A percentile compares a stretch with the other conserved stretches of the same genome.
These are phyloP conservation scores for Pipistrellus pipistrellus DNA, from an alignment of 2,797 vertebrate species.

Conservation along the genomic window DNA sequence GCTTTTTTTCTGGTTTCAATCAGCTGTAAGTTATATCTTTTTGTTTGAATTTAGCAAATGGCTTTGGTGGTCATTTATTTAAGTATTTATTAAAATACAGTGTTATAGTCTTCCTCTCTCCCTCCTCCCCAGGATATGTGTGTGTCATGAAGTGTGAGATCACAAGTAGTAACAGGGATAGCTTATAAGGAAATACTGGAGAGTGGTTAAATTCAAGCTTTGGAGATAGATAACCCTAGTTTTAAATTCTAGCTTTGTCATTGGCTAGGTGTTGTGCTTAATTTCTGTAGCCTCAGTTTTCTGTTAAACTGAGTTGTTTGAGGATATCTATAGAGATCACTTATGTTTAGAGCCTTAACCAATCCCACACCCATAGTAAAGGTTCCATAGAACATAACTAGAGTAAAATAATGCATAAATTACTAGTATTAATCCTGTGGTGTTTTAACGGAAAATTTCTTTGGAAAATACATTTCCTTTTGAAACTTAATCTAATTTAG, in stretches of 20 bases:
- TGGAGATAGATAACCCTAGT: neutral
- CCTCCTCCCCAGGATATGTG: neutral
- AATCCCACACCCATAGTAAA: neutral
- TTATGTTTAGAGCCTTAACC: neutral
- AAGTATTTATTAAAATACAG: constrained; percentile 81
- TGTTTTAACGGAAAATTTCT: constrained; percentile 33
- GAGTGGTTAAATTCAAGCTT: constrained; percentile 3
- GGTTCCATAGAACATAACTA: neutral
- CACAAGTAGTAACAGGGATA: constrained; percentile 18
- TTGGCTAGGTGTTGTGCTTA: constrained; percentile 46
- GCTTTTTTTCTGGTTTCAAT: constrained; percentile 85
- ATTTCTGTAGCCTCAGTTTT: neutral
- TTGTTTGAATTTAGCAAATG: constrained; percentile 86
- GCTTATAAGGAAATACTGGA: constrained; percentile 8
- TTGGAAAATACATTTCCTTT: neutral
- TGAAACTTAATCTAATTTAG: constrained; percentile 31
- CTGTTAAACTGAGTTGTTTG: neutral
- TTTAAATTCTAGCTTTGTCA: constrained; percentile 45
- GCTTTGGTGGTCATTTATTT: constrained; percentile 86
- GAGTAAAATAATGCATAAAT: neutral
- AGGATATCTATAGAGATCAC: neutral
- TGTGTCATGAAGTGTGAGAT: constrained; percentile 46
- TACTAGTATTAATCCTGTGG: neutral
- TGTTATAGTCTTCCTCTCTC: constrained; percentile 64
- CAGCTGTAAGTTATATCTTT: constrained; percentile 79